A percentile compares a stretch with the other conserved stretches of the same genome.
Evolutionary conservation across 2,113 vertebrate species (phyloP).

Genomic region (Aphyosemion australe): DNA sequence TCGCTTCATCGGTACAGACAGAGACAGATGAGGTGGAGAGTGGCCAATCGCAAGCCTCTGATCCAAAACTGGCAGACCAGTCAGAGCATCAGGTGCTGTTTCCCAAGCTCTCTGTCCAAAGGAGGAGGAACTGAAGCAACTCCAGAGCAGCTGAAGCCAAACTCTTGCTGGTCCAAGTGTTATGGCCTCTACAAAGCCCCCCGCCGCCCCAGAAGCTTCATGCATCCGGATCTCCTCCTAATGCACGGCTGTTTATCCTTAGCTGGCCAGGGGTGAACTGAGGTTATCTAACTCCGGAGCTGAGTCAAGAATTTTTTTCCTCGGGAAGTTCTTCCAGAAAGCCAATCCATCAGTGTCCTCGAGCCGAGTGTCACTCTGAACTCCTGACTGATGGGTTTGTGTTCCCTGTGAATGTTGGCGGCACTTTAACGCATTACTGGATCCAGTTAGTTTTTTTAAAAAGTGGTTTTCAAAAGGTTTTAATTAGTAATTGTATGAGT

Average conservation of each 20-base stretch:
- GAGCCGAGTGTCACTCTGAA: slow-evolving; percentile 26
- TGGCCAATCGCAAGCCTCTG: slow-evolving; percentile 40
- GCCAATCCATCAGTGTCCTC: slow-evolving; percentile 27
- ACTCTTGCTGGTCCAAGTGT: slow-evolving; percentile 49
- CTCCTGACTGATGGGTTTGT: slow-evolving; percentile 3
- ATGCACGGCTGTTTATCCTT: slow-evolving; percentile 61
- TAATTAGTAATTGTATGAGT: no score
- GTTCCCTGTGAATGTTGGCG: neutral
- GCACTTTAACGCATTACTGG: neutral
- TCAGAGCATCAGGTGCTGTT: slow-evolving; percentile 52
- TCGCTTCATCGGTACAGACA: slow-evolving; percentile 32
- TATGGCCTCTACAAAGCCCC: slow-evolving; percentile 38
- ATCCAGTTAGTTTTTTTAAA: neutral
- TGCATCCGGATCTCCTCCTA: slow-evolving; percentile 57
- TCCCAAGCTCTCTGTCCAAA: slow-evolving; percentile 70
- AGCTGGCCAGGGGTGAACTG: slow-evolving; percentile 62
- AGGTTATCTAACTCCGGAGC: slow-evolving; percentile 62
- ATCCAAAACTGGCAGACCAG: slow-evolving; percentile 47
- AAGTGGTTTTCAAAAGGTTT: no score
- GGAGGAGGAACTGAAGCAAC: slow-evolving; percentile 68
- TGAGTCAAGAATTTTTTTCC: slow-evolving; percentile 34
- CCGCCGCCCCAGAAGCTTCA: slow-evolving; percentile 36
- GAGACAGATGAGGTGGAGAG: slow-evolving; percentile 57
- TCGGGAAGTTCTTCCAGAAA: slow-evolving; percentile 29
- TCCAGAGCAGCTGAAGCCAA: slow-evolving; percentile 62